A percentile compares a stretch with the other conserved stretches of the same genome.
Evolutionary conservation across 2,888 invertebrate genomes (phyloP).

Genomic region (Neelides folsomi): DNA sequence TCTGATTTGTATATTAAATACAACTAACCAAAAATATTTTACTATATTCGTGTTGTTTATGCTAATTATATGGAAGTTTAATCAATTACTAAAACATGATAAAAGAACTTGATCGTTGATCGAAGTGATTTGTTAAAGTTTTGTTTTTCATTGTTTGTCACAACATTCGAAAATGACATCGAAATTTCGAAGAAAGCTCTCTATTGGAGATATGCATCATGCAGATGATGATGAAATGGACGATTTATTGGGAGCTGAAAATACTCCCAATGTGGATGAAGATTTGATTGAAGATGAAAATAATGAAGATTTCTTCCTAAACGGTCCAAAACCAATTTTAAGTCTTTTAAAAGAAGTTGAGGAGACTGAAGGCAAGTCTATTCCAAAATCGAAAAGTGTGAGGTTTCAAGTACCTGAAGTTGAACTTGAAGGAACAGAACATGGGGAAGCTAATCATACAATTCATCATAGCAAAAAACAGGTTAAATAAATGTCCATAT

Average conservation of each 20-base stretch:
- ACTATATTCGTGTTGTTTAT: too few species aligned
- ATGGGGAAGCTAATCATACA: not conserved
- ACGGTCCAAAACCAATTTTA: slow-evolving; percentile 15
- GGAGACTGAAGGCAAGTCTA: slow-evolving; percentile 4
- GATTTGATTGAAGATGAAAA: not conserved
- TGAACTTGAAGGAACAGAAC: slow-evolving; percentile 4
- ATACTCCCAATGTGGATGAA: not conserved
- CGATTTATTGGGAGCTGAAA: slow-evolving; percentile 18
- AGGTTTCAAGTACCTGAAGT: slow-evolving; percentile 22
- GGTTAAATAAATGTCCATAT: too few species aligned
- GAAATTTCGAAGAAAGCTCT: slow-evolving; percentile 26
- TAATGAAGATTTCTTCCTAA: slow-evolving; percentile 21
- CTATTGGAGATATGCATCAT: slow-evolving; percentile 26
- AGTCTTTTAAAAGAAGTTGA: slow-evolving; percentile 18
- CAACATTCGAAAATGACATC: slow-evolving; percentile 18
- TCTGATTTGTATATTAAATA: too few species aligned
- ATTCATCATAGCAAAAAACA: not conserved
- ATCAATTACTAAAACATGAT: too few species aligned
- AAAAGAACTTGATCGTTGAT: too few species aligned
- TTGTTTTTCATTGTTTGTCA: too few species aligned
- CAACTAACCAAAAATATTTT: too few species aligned
- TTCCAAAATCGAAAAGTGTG: slow-evolving; percentile 28
- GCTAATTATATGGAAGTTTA: too few species aligned
- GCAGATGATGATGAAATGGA: slow-evolving; percentile 31
- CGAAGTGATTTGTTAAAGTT: too few species aligned